Evolutionary conservation across 2,888 invertebrate species (phyloP), one percentile per base, ranked within the genome.

Genomic region (Protonemura montana): DNA sequence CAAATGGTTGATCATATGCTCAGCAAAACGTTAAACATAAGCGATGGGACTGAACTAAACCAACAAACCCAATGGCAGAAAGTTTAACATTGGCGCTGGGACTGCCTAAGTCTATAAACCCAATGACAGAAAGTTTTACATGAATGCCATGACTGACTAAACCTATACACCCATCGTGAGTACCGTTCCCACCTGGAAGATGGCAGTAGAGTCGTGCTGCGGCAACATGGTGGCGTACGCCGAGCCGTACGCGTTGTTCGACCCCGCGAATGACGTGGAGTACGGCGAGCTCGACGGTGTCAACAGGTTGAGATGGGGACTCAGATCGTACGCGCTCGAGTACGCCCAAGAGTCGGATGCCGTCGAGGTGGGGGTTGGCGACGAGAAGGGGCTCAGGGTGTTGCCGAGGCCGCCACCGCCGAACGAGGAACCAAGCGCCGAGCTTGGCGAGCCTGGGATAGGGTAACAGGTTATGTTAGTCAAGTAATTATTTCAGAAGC

Each of bases 241-340:
- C 76, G 91, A 91, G 0, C 90, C 90, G 21, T 90, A 90, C 0
- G 91, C 91, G 88, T 91, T 91, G 88, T 91, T 91, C 86, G 85
- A 90, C 89, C 35, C 90, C 89, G 0, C 90, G 90, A 86, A 88
- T 86, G 88, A 89, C 0, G 90, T 89, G 86, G 90, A 90, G 88
- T 94, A 94, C 7, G 88, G 86, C n/a, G 88, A 85, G 25, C 85
- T 83, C 82, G 95, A 93, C 0, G 96, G 95, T 86, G 96, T 95
- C 76, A 96, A 92, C 59, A 97, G 91, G 90, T 94, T 95, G 87
- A 95, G 92, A 90, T 97, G 97, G 13, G 96, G 95, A 27, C 95
- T 94, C 25, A 96, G 91, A 89, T 96, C 96, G 90, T 96, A 96
- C 0, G 95, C 94, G 76, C 89, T 88, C 76, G 89, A 88, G 41